These are phyloP conservation scores for Nyleta sp. DNA, from an alignment of 2,888 invertebrate species.

Conservation along the genomic window DNA sequence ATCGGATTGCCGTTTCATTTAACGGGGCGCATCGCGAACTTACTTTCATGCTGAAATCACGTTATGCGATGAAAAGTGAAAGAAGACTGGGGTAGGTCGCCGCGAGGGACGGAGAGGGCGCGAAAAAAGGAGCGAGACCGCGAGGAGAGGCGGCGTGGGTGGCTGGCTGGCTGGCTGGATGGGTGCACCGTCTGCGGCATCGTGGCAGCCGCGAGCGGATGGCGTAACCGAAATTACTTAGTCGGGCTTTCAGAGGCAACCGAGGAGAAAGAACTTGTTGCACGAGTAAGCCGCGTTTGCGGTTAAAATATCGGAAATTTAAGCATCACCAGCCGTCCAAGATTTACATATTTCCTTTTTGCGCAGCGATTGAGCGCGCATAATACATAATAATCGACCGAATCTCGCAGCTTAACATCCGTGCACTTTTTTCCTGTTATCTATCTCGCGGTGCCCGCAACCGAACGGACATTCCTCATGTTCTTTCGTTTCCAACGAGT, in stretches of 20 bases:
- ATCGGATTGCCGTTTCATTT: constrained; percentile 62
- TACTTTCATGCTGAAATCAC: constrained; percentile 67
- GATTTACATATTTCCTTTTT: constrained; percentile 67
- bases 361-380: constrained; percentile 62
- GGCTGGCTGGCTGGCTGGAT: too few relatives aligned
- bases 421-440: too few relatives aligned
- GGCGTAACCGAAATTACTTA: constrained; percentile 80
- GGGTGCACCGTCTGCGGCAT: constrained; percentile 64
- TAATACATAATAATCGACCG: constrained; percentile 63
- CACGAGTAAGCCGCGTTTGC: constrained; percentile 78
- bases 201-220: constrained; percentile 71
- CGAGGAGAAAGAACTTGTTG: constrained; percentile 82
- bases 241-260: constrained; percentile 79
- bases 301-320: constrained; percentile 82
- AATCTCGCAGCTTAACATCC: too few relatives aligned
- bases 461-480: too few relatives aligned
- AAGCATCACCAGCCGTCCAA: constrained; percentile 68
- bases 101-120: constrained; percentile 6
- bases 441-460: too few relatives aligned
- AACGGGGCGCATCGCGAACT: constrained; percentile 64
- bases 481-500: too few relatives aligned
- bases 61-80: constrained; percentile 68
- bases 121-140: constrained; percentile 19
- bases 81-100: constrained; percentile 61
- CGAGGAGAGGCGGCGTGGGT: too few relatives aligned